A percentile compares a stretch with the other conserved stretches of the same genome.
These are phyloP conservation scores for Nymphalis polychloros DNA, from an alignment of 2,888 invertebrate species.

Conservation along the genomic window DNA sequence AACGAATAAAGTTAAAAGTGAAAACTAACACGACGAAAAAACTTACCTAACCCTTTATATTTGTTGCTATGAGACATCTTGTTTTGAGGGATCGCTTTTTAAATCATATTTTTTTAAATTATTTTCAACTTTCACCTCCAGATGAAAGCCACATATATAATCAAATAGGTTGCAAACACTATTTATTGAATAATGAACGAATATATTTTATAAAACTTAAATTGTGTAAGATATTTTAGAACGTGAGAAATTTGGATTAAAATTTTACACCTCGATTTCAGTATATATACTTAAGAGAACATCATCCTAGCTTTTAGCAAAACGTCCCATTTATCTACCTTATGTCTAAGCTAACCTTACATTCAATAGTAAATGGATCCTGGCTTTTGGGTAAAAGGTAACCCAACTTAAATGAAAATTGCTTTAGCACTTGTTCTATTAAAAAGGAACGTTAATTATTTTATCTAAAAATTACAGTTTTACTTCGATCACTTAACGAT, in stretches of 20 bases:
- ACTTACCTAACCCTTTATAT: conserved; percentile 29
- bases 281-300: conserved; percentile 18
- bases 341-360: conserved; percentile 29
- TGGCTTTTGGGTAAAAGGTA: conserved; percentile 29
- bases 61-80: conserved; percentile 9
- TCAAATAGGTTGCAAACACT: too few relatives aligned
- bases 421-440: conserved; percentile 22
- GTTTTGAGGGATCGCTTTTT: conserved; percentile 15
- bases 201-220: too few relatives aligned
- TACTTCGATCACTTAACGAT: too few relatives aligned
- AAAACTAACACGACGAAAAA: conserved; percentile 37
- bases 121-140: conserved; percentile 1
- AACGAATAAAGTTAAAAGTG: conserved; percentile 40
- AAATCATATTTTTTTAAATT: not conserved
- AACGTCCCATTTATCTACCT: conserved; percentile 31
- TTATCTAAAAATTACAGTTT: not conserved
- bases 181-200: too few relatives aligned
- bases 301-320: conserved; percentile 31
- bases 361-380: conserved; percentile 33
- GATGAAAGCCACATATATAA: too few relatives aligned
- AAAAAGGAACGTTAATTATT: conserved; percentile 4
- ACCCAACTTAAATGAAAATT: conserved; percentile 19
- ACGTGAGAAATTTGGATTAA: not conserved
- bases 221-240: too few relatives aligned
- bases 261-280: conserved; percentile 1